Evolutionary conservation across 2,113 vertebrate genomes (phyloP), one percentile per base, ranked within the genome.

Genomic region (Mustelus asterias): DNA sequence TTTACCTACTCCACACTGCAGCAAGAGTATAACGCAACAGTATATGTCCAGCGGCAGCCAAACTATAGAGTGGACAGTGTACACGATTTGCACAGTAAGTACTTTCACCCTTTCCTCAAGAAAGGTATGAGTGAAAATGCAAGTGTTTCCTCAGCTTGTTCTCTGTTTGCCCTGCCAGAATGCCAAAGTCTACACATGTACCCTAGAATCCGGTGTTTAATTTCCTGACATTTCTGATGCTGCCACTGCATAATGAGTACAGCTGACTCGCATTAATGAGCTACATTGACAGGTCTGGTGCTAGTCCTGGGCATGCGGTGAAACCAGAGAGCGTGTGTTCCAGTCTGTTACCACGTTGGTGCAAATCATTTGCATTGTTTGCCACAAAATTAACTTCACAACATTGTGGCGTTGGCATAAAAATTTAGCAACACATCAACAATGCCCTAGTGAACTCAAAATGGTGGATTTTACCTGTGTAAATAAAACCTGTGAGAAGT

Each of bases 61-160:
- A 98, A 97, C 70, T 98, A 99, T 96, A 99, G 99, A 22, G 98
- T 99, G 96, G 99, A 99, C 98, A 99, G 98, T 24, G 96, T 98
- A 95, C 97, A 97, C 0, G 97, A 98, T 95, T 98, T 99, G 24
- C 98, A 98, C 0, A 98, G 99, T 99, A 97, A 97, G 98, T 85
- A 24, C 54, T 58, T 33, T 26, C 54, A 58, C 13, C 5, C 54
- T 60, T 60, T 2, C 11, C 88, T 6, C 24, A 60, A 90, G 29
- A 33, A 88, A 60, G 54, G 0, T 60, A 24, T 33, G 58, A 60
- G 33, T 18, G 48, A 6, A 60, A 60, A n/a, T 92, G 29, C 18
- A 65, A 67, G 7, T 37, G 18, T 93, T 65, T 93, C 37, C 29
- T 65, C 60, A 67, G 33, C n/a, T 22, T n/a, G 5, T 13, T 63